These are phyloP conservation scores for Meandrina meandrites DNA, from an alignment of 92 coral and sea anemone genomes.

Conservation along the genomic window DNA sequence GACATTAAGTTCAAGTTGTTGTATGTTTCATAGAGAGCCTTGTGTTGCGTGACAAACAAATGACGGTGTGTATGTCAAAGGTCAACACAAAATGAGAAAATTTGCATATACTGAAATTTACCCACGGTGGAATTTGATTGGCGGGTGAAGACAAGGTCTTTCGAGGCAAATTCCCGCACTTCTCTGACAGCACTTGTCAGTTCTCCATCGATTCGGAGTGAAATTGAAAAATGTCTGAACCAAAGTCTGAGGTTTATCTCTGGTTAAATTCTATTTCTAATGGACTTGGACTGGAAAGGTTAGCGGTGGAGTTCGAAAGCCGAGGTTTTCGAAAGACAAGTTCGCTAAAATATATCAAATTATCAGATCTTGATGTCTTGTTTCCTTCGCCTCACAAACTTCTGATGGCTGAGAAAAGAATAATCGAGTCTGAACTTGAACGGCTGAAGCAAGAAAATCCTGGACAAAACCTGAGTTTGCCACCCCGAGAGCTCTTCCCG, in stretches of 20 bases:
- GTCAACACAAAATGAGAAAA: background rate
- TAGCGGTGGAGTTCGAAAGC: conserved; percentile 32
- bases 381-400: conserved; percentile 40
- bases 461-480: background rate
- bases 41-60: no score
- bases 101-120: conserved; percentile 5
- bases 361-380: conserved; percentile 34
- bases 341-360: conserved; percentile 23
- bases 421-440: conserved; percentile 33
- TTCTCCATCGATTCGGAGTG: no score
- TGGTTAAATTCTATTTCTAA: conserved; percentile 44
- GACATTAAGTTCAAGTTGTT: no score
- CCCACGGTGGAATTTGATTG: conserved; percentile 8
- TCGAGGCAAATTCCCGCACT: conserved; percentile 8
- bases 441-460: conserved; percentile 34
- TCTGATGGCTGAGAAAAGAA: conserved; percentile 19
- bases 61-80: conserved; percentile 2
- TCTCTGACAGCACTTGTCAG: background rate
- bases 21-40: no score
- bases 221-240: background rate
- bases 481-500: conserved; percentile 38
- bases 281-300: conserved; percentile 34
- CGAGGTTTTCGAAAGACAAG: conserved; percentile 29
- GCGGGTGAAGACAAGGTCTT: background rate
- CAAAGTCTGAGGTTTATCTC: conserved; percentile 15